phyloP scores from a whole-genome alignment of 2,888 invertebrate species.

The Caenorhabditis angaria region DNA sequence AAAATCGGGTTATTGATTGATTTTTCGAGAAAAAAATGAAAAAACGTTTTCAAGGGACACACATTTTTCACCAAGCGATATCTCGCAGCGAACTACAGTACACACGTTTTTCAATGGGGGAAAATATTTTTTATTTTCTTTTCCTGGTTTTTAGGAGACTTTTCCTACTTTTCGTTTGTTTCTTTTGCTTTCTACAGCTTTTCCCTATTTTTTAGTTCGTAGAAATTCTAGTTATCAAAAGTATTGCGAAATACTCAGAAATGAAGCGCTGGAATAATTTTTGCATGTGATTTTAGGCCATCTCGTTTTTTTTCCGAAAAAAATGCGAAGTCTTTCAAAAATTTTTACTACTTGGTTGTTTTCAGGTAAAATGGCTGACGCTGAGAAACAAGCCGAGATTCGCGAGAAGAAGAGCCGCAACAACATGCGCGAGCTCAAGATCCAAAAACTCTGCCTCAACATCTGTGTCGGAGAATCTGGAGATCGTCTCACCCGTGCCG shows the following conservation, averaged over 20 bases:
- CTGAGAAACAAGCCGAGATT: slow-evolving; percentile 53
- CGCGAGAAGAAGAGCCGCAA: slow-evolving; percentile 82
- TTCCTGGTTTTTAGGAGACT: neutral
- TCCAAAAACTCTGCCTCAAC: slow-evolving; percentile 95
- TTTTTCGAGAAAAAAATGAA: slow-evolving; percentile 9
- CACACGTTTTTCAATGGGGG: slow-evolving; percentile 23
- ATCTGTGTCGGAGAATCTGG: slow-evolving; percentile 99
- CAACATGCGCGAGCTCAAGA: slow-evolving; percentile 94
- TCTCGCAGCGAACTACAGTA: slow-evolving; percentile 27
- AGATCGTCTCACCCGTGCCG: slow-evolving; percentile 78
- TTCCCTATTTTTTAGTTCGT: no score
- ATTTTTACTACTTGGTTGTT: no score
- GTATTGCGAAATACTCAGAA: no score
- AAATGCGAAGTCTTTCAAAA: no score
- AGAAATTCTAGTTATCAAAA: no score
- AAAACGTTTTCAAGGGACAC: slow-evolving; percentile 37
- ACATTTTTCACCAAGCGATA: slow-evolving; percentile 16
- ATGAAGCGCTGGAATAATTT: no score
- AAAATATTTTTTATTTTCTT: slow-evolving; percentile 19
- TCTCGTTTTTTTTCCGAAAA: no score
- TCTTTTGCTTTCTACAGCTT: no score
- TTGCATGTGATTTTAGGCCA: no score
- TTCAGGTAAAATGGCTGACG: slow-evolving; percentile 43
- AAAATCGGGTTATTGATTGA: neutral
- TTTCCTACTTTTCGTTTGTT: no score